A percentile compares a stretch with the other conserved stretches of the same genome.
Evolutionary conservation across 2,888 invertebrate species (phyloP).

Genomic region (Drosophila anomelani): DNA sequence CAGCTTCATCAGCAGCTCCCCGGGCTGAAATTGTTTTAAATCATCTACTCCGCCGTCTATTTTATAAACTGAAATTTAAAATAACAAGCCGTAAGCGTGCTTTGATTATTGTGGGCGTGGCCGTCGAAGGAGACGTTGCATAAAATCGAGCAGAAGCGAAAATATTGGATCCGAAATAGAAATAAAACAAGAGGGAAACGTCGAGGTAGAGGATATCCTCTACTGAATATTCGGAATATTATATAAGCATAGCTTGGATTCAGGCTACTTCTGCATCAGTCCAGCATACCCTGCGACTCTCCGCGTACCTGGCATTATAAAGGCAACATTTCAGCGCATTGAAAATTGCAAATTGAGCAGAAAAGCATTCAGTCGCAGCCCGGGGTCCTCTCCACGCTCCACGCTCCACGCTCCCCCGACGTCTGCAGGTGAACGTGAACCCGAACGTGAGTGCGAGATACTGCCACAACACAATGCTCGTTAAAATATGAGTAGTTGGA

Average conservation of each 20-base stretch:
- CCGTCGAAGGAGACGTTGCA: conserved; percentile 1
- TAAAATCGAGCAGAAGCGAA: conserved; percentile 5
- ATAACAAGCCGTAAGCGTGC: conserved; percentile 63
- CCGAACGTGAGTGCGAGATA: conserved; percentile 9
- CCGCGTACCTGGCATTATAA: not conserved
- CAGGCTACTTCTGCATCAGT: not conserved
- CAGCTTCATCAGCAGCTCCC: conserved; percentile 22
- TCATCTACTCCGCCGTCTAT: conserved; percentile 57
- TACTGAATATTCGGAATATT: not conserved
- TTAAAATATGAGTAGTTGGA: conserved; percentile 50
- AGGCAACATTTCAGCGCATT: conserved; percentile 45
- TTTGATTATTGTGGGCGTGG: conserved; percentile 55
- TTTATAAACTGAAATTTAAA: conserved; percentile 65
- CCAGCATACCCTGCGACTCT: not conserved
- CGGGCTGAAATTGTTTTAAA: conserved; percentile 60
- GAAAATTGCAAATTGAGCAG: conserved; percentile 62
- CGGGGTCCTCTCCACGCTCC: not conserved
- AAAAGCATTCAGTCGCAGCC: conserved; percentile 36
- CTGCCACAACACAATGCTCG: conserved; percentile 40
- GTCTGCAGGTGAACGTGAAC: conserved; percentile 15
- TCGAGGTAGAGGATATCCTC: not conserved
- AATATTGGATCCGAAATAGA: conserved; percentile 15
- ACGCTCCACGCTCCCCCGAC: not conserved
- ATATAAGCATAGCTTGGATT: too few species aligned
- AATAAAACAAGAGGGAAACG: not conserved